Conservation (phyloP, 2,888 invertebrate species). For the Ormyrus pomaceus region DNA sequence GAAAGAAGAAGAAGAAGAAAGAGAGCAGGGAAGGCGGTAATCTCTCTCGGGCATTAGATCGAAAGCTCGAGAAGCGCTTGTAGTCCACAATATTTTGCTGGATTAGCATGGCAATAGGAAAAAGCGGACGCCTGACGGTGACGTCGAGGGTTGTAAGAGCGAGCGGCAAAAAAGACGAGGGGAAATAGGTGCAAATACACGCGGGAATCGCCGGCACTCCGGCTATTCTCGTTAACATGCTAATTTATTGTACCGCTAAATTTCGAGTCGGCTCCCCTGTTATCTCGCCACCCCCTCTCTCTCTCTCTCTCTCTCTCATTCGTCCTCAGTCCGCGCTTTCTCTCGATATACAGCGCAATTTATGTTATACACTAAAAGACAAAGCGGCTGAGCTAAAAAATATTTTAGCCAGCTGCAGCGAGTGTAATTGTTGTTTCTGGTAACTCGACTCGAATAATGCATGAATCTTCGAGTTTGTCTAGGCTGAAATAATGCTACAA, state of each 20-base stretch:
- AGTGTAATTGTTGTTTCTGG: background rate
- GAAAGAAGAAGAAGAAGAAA: constrained; percentile 39
- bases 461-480: too few relatives aligned
- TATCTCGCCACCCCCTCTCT: background rate
- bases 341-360: constrained; percentile 34
- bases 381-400: constrained; percentile 18
- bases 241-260: constrained; percentile 73
- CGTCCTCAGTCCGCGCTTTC: constrained; percentile 44
- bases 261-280: constrained; percentile 58
- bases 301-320: constrained; percentile 12
- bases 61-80: constrained; percentile 69
- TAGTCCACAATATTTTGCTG: constrained; percentile 72
- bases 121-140: constrained; percentile 60
- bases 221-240: constrained; percentile 71
- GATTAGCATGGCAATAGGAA: constrained; percentile 71
- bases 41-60: constrained; percentile 64
- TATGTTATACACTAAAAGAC: constrained; percentile 22
- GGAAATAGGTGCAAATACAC: constrained; percentile 52
- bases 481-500: too few relatives aligned
- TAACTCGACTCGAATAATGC: too few relatives aligned
- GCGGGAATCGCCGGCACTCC: constrained; percentile 22
- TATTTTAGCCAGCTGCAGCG: constrained; percentile 32
- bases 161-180: constrained; percentile 26
- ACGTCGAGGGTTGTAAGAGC: constrained; percentile 32
- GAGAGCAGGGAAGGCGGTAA: constrained; percentile 60